A percentile compares a stretch with the other conserved stretches of the same genome.
phyloP scores from a whole-genome alignment of 2,888 invertebrate genomes.

The Platypus cylindrus region DNA sequence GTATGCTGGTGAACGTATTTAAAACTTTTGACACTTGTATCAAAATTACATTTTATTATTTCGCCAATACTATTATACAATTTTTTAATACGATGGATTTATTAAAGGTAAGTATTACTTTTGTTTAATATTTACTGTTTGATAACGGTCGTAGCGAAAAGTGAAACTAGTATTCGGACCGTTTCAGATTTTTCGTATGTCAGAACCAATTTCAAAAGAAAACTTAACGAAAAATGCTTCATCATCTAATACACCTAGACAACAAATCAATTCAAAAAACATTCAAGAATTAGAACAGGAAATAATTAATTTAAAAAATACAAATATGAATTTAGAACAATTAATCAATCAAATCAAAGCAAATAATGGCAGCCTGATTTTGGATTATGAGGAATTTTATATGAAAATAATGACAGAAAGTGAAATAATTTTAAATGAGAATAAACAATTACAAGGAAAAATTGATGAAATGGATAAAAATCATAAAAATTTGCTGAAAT shows the following conservation, averaged over 20 bases:
- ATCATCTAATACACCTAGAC: conserved; percentile 17
- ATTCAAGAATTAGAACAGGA: conserved; percentile 19
- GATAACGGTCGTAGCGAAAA: conserved; percentile 1
- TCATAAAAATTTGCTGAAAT: conserved; percentile 26
- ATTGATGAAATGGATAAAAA: conserved; percentile 26
- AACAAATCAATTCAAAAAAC: no score
- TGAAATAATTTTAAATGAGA: conserved; percentile 21
- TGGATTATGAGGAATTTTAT: conserved; percentile 26
- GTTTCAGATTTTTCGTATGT: conserved; percentile 23
- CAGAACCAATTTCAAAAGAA: conserved; percentile 22
- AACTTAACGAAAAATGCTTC: conserved; percentile 18
- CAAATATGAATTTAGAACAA: conserved; percentile 12
- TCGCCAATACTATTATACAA: conserved; percentile 4
- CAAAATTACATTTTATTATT: conserved; percentile 9
- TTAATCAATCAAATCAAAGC: conserved; percentile 4
- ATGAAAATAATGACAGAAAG: conserved; percentile 24
- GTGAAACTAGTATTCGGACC: conserved; percentile 1
- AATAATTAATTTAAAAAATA: conserved; percentile 15
- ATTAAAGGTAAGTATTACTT: conserved; percentile 6
- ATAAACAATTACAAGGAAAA: conserved; percentile 21
- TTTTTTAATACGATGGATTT: conserved; percentile 8
- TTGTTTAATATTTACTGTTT: no score
- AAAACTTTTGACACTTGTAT: conserved; percentile 7
- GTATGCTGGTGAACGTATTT: no score
- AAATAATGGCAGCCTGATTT: conserved; percentile 17